Conservation (phyloP, 2,797 vertebrate species). For the Lepus townsendii region DNA sequence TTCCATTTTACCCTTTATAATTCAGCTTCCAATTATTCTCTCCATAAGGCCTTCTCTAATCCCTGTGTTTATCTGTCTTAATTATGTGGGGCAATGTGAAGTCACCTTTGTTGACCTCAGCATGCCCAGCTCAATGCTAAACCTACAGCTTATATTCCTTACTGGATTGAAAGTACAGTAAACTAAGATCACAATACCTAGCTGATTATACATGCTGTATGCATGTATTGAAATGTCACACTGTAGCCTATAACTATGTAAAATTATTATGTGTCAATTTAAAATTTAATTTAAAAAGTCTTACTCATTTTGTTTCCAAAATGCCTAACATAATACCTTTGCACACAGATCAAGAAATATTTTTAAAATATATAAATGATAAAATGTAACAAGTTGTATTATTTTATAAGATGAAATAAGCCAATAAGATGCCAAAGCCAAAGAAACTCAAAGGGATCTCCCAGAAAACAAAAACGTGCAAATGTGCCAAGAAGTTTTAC, state of each 20-base stretch:
- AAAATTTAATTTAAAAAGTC: no score
- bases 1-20: not conserved
- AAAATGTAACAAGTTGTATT: slow-evolving; percentile 12
- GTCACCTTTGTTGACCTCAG: not conserved
- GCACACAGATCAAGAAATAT: slow-evolving; percentile 2
- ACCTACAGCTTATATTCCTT: not conserved
- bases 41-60: not conserved
- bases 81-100: not conserved
- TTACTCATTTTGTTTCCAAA: slow-evolving; percentile 57
- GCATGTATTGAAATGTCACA: no score
- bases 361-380: slow-evolving; percentile 17
- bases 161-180: not conserved
- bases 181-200: not conserved
- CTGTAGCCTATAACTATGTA: no score
- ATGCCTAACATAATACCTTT: slow-evolving; percentile 14
- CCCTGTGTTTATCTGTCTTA: not conserved
- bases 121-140: not conserved
- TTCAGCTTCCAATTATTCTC: not conserved
- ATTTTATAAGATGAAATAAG: slow-evolving; percentile 44
- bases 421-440: slow-evolving; percentile 34
- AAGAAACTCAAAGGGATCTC: slow-evolving; percentile 31
- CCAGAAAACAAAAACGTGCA: slow-evolving; percentile 70
- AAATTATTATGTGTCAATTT: no score
- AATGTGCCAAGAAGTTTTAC: slow-evolving; percentile 65
- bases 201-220: not conserved